These are phyloP conservation scores for Minunthozetes semirufus DNA, from an alignment of 2,888 invertebrate species.

Conservation along the genomic window DNA sequence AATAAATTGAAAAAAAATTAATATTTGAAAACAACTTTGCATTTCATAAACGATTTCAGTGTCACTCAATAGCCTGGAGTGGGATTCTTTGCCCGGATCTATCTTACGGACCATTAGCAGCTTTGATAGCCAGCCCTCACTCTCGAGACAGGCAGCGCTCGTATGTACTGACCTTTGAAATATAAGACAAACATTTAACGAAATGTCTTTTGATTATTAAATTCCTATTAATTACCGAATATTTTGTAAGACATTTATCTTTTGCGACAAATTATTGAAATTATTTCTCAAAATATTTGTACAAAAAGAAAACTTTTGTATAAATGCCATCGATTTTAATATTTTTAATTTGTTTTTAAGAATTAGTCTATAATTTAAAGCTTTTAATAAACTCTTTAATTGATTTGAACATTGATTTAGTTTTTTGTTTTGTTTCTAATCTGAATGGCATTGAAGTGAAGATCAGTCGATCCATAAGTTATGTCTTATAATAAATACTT, in stretches of 20 bases:
- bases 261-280: background rate
- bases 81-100: constrained; percentile 89
- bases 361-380: background rate
- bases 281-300: background rate
- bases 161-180: background rate
- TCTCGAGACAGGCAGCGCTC: constrained; percentile 25
- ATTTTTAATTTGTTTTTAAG: background rate
- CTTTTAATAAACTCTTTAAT: background rate
- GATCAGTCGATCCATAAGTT: background rate
- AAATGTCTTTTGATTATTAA: background rate
- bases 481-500: background rate
- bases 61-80: constrained; percentile 91
- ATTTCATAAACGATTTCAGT: constrained; percentile 92
- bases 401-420: background rate
- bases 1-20: background rate
- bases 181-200: background rate
- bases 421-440: background rate
- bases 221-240: background rate
- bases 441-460: background rate
- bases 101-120: constrained; percentile 73
- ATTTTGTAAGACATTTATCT: background rate
- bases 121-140: constrained; percentile 48
- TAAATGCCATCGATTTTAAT: constrained; percentile 4
- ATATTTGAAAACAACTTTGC: constrained; percentile 52
- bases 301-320: background rate